Evolutionary conservation across 2,113 vertebrate species (phyloP), one percentile per base, ranked within the genome.

Genomic region (Ifrita kowaldi): DNA sequence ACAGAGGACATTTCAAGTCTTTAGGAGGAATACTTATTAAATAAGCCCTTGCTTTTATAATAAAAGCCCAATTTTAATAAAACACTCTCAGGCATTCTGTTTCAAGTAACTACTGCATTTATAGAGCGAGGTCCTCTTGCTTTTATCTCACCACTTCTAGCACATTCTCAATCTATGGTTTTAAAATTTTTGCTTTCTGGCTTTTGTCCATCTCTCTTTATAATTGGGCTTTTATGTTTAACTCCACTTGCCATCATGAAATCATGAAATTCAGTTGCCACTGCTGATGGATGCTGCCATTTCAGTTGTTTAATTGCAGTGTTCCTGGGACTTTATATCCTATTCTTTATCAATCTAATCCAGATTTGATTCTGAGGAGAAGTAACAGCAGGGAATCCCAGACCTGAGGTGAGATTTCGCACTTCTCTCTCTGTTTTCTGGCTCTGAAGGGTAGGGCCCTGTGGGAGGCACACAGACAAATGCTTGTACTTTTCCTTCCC

Each of bases 61-160:
- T 69, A 81, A 87, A 93, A 83, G 67, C 8, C n/a, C 18, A 30
- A 79, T 78, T 83, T 95, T 86, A 88, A 89, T 90, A 91, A 89
- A 88, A 56, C 30, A 89, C 53, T 92, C 79, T 80, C 39, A 71
- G 32, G 41, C 62, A 78, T 96, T 95, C 79, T 76, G n/a, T 96
- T 95, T 95, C 80, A 91, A 95, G 53, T 82, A 85, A 78, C 93
- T 73, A 44, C 42, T 82, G 56, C 70, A 87, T 89, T 95, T 95
- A 60, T 44, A 52, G 7, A 91, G 22, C 47, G 60, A 92, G 68
- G 74, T 71, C 70, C 14, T 86, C 84, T 89, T 60, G 33, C 73
- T 96, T 90, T 95, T 87, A 89, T 87, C 74, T 90, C 83, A 63
- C 24, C 41, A 71, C 53, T 82, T 93, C 22, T 49, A 69, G 37